These are phyloP conservation scores for Lycaena phlaeas DNA, from an alignment of 2,888 invertebrate species.

Conservation along the genomic window DNA sequence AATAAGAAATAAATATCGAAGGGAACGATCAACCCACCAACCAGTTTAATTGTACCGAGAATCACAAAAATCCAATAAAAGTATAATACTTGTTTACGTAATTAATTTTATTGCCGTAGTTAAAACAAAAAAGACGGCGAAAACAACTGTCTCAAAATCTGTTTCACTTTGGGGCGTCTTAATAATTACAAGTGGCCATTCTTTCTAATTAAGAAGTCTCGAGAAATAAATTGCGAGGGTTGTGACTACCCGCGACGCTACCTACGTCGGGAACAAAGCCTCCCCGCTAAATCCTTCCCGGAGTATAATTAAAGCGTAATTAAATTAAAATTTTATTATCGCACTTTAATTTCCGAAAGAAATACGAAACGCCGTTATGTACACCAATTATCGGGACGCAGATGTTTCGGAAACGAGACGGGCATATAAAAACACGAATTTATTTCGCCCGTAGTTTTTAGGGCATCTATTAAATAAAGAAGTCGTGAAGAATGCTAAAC, in stretches of 20 bases:
- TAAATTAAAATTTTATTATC: constrained; percentile 16
- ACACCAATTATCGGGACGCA: constrained; percentile 32
- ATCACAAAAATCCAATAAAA: too few relatives aligned
- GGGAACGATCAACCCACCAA: too few relatives aligned
- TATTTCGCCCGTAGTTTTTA: constrained; percentile 65
- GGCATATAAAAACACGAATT: constrained; percentile 65
- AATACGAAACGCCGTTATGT: constrained; percentile 48
- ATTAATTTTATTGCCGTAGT: constrained; percentile 27
- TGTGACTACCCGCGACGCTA: constrained; percentile 33
- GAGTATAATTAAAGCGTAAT: constrained; percentile 5
- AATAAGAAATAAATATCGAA: too few relatives aligned
- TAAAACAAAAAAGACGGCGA: constrained; percentile 38
- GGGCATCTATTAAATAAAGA: constrained; percentile 72
- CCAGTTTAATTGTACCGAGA: too few relatives aligned
- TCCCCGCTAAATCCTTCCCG: neutral
- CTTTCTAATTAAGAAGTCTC: constrained; percentile 72
- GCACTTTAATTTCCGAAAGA: constrained; percentile 38
- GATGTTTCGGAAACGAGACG: constrained; percentile 47
- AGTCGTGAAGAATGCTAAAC: constrained; percentile 71
- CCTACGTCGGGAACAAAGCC: neutral
- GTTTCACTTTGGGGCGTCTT: constrained; percentile 72
- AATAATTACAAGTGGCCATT: constrained; percentile 74
- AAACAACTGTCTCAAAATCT: constrained; percentile 62
- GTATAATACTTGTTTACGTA: constrained; percentile 15
- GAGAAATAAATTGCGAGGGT: constrained; percentile 68